Conservation (phyloP, 53 echinoderm and acorn worm genomes). For the Crossaster papposus region DNA sequence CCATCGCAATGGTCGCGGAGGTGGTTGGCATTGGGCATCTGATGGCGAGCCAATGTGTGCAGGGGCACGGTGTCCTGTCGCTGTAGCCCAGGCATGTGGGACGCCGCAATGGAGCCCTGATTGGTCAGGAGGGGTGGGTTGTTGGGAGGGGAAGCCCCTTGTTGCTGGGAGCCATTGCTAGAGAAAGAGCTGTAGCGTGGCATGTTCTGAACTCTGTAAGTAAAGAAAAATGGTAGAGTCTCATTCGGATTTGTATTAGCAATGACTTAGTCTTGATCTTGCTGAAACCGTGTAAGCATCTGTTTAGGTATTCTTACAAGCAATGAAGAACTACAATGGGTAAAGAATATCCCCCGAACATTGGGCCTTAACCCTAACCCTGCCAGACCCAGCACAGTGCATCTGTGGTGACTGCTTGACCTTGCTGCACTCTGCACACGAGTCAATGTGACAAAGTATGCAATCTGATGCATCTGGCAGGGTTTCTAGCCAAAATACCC, state of each 20-base stretch:
- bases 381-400: too few species aligned
- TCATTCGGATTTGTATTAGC: neutral
- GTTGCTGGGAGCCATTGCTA: slow-evolving; percentile 56
- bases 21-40: neutral
- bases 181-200: slow-evolving; percentile 63
- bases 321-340: too few species aligned
- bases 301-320: too few species aligned
- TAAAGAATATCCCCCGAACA: too few species aligned
- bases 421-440: too few species aligned
- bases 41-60: slow-evolving; percentile 7
- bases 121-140: neutral
- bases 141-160: slow-evolving; percentile 34
- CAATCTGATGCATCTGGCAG: too few species aligned
- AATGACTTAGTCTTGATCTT: neutral
- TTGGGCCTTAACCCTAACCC: too few species aligned
- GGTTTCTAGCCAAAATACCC: too few species aligned
- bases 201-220: slow-evolving; percentile 47
- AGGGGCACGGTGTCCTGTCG: slow-evolving; percentile 7
- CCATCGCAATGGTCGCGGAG: slow-evolving; percentile 41
- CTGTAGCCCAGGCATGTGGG: slow-evolving; percentile 2
- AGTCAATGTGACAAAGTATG: too few species aligned
- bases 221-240: neutral
- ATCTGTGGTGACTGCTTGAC: too few species aligned
- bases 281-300: too few species aligned
- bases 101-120: neutral